phyloP scores from a whole-genome alignment of 2,113 vertebrate genomes.

The Ivindomyrus marchei region DNA sequence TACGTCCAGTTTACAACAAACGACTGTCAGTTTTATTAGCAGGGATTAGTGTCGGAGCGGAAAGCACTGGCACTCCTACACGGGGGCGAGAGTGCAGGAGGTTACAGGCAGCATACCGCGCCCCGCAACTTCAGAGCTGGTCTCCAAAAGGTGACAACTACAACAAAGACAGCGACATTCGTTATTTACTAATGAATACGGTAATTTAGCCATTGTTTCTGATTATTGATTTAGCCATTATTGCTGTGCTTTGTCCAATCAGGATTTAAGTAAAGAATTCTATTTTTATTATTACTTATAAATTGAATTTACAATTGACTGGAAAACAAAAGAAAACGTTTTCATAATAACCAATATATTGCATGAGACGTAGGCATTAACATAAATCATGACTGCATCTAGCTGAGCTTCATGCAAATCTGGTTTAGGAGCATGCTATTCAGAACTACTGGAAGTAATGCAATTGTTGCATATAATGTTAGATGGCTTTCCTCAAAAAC shows the following conservation, averaged over 20 bases:
- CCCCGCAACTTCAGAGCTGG: background rate
- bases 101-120: background rate
- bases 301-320: background rate
- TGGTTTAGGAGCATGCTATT: background rate
- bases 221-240: background rate
- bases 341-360: background rate
- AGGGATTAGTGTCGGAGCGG: background rate
- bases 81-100: background rate
- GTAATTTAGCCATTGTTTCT: background rate
- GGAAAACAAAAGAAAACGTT: background rate
- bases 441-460: background rate
- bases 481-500: background rate
- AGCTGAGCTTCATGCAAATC: background rate
- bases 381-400: background rate
- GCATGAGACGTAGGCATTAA: background rate
- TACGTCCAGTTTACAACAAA: background rate
- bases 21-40: background rate
- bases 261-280: background rate
- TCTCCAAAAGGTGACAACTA: background rate
- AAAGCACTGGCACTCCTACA: background rate
- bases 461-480: background rate
- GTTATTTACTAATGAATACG: background rate
- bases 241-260: background rate
- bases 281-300: background rate
- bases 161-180: background rate